These are phyloP conservation scores for Phyllopteryx taeniolatus DNA, from an alignment of 2,113 vertebrate species.

Conservation along the genomic window DNA sequence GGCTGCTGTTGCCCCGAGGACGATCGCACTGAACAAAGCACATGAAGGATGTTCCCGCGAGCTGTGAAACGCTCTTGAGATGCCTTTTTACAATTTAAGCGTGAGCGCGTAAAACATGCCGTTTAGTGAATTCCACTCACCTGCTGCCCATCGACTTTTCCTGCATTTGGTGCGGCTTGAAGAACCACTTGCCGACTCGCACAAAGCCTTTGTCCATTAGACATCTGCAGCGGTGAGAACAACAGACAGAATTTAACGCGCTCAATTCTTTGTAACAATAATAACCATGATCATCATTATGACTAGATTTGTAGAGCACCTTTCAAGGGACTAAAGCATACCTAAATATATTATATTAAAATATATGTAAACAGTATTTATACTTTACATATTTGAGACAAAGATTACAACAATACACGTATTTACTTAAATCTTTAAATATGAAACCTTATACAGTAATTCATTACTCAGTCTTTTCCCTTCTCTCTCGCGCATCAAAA, in stretches of 20 bases:
- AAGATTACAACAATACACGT: no score
- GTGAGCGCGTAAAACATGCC: not conserved
- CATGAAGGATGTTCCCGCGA: conserved; percentile 36
- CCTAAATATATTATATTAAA: no score
- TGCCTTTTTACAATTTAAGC: not conserved
- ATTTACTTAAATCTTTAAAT: no score
- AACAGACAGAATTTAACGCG: not conserved
- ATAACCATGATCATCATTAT: not conserved
- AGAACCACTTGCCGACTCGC: conserved; percentile 95
- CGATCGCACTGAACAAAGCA: not conserved
- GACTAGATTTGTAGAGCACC: not conserved
- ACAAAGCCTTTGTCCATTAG: conserved; percentile 97
- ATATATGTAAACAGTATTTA: no score
- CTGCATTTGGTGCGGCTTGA: conserved; percentile 90
- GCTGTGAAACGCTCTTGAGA: conserved; percentile 19
- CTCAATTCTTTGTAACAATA: not conserved
- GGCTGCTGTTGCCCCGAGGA: no score
- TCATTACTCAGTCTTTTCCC: no score
- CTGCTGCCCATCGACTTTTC: conserved; percentile 90
- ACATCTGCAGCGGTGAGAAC: conserved; percentile 76
- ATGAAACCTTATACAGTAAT: no score
- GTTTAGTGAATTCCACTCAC: conserved; percentile 65
- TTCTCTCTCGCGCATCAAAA: no score
- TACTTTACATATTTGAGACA: no score
- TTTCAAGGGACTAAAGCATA: no score